Base-by-base conservation (phyloP, 2,888 invertebrate species). In the Noctua pronuba region DNA sequence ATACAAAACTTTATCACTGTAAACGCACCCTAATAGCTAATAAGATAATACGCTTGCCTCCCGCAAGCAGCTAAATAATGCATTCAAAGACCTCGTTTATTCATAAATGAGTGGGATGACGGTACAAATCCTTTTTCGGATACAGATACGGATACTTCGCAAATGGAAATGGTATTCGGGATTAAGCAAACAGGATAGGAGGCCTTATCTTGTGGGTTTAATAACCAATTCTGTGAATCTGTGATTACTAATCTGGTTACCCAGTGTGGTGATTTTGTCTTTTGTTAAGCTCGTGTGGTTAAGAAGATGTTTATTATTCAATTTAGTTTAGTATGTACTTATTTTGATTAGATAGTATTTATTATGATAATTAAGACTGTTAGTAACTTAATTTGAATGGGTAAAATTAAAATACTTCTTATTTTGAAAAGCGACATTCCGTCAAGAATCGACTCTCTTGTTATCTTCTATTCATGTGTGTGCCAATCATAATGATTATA, bases 21-120 rank as follows among this genome's bases (percentile, higher is more conserved):
- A n/a, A 65, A 46, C 35, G 7, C 52, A 24, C 21, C 64, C n/a
- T 58, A 31, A 60, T 16, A 60, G 2, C 52, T 76, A 86, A 60
- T 86, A 58, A 68, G 64, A 72, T 83, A 83, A 86, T 76, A 44
- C 41, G 44, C 38, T 74, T 49, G 21, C 31, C n/a, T 58, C 77
- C 68, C 77, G 13, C 62, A 77, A 60, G 31, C 60, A 38, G 24
- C 52, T 86, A 52, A 71, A 64, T 86, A 86, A 71, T 86, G 64
- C 71, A 72, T 35, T 77, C 58, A 62, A 66, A 66, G 35, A 66
- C 46, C 68, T 46, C 64, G n/a, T 44, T 76, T 68, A 65, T 58
- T 80, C 46, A 75, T 75, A 82, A 69, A 46, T 49, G 46, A 69
- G 80, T 31, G 8, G 38, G 18, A 74, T 65, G 1, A 58, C 70